Conservation (phyloP, 2,797 vertebrate species). For the Diglossa cyanea region DNA sequence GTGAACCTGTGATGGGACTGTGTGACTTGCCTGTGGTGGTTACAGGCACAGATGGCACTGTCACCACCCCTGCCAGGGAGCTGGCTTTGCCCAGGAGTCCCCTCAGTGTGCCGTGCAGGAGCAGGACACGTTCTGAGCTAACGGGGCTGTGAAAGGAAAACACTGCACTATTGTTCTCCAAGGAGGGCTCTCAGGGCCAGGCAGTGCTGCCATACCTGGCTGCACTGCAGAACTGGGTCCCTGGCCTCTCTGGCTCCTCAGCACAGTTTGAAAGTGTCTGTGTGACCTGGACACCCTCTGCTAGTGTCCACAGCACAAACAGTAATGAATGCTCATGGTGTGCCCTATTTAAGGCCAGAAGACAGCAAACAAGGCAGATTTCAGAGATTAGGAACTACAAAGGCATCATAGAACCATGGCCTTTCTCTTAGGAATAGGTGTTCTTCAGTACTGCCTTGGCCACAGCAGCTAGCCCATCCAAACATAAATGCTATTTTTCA, state of each 20-base stretch:
- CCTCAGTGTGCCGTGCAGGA: neutral
- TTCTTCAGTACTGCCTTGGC: neutral
- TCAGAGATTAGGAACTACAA: neutral
- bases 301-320: neutral
- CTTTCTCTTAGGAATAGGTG: neutral
- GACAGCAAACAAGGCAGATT: neutral
- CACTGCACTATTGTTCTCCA: rapidly evolving
- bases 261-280: neutral
- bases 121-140: neutral
- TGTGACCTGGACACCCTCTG: neutral
- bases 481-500: slow-evolving; percentile 13
- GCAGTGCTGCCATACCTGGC: neutral
- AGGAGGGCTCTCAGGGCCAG: rapidly evolving
- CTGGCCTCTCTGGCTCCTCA: neutral
- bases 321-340: neutral
- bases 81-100: neutral
- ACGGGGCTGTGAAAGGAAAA: neutral
- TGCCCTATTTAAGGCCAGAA: neutral
- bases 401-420: neutral
- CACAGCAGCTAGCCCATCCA: neutral
- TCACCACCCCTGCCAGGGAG: neutral
- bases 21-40: neutral
- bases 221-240: neutral
- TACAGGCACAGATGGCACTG: neutral
- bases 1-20: neutral